These are phyloP conservation scores for Antigone vipio DNA, from an alignment of 2,113 vertebrate species.

Conservation along the genomic window DNA sequence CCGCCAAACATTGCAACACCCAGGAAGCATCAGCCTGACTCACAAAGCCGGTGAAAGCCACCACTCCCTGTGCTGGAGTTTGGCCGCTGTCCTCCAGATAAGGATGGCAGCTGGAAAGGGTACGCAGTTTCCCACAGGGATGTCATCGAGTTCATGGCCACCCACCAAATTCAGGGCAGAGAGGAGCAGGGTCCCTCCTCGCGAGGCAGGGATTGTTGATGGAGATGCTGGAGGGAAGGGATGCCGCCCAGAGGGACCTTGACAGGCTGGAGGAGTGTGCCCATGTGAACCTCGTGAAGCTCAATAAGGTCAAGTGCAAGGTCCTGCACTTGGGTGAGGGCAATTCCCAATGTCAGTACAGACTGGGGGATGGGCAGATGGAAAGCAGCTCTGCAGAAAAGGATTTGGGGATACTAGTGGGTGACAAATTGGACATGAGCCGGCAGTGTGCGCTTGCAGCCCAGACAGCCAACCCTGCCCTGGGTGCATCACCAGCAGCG, in stretches of 20 bases:
- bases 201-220: not conserved
- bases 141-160: not conserved
- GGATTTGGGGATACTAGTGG: not conserved
- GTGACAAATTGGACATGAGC: not conserved
- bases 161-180: not conserved
- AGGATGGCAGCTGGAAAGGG: not conserved
- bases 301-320: not conserved
- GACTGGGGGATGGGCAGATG: not conserved
- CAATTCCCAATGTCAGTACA: not conserved
- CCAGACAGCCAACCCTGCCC: not conserved
- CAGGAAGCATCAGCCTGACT: not conserved
- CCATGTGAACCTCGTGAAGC: not conserved
- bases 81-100: not conserved
- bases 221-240: not conserved
- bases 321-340: not conserved
- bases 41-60: not conserved
- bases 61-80: fast-evolving
- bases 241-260: not conserved
- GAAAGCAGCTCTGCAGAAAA: not conserved
- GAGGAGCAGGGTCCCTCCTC: not conserved
- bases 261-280: not conserved
- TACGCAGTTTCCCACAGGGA: not conserved
- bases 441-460: fast-evolving
- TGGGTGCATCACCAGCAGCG: not conserved
- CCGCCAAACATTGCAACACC: not conserved